Evolutionary conservation across 2,888 invertebrate genomes (phyloP), one percentile per base, ranked within the genome.

Genomic region (Yponomeuta sedellus): DNA sequence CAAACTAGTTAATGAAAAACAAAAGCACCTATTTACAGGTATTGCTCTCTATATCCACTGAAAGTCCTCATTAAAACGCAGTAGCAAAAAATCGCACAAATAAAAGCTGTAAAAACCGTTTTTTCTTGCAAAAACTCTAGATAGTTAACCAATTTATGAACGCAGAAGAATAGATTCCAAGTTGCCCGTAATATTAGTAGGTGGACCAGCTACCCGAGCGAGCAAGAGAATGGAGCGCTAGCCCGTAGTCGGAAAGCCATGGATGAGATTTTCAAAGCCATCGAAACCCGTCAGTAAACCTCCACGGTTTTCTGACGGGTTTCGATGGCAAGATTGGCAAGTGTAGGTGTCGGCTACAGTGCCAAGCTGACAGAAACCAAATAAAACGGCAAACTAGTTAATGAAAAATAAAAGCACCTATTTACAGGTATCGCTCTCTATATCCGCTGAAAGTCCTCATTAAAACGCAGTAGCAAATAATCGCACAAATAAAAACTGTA

Each of bases 321-420:
- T n/a, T n/a, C n/a, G n/a, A n/a, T n/a, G n/a, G n/a, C n/a, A n/a
- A n/a, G n/a, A n/a, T n/a, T n/a, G n/a, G n/a, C n/a, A n/a, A n/a
- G n/a, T n/a, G n/a, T n/a, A n/a, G n/a, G n/a, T n/a, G n/a, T n/a
- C n/a, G n/a, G n/a, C n/a, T n/a, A n/a, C n/a, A n/a, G 44, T 16
- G 44, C 16, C 44, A 52, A 52, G 44, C 44, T 16, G 44, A 52
- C 12, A 12, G 44, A 16, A 52, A 52, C 12, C 44, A 3, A 52
- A 52, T 52, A 52, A 52, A 52, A 52, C 44, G 10, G 44, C 44
- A 52, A 52, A 52, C 0, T 52, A 16, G 16, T 52, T 81, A 84
- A 83, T 77, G 79, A 83, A 78, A 82, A 83, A 83, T 79, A 78
- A 81, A 75, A 73, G 77, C 78, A 76, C 82, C 84, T 86, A 88